A percentile compares a stretch with the other conserved stretches of the same genome.
phyloP scores from a whole-genome alignment of 1,140 invertebrate genomes.

The Nasonia giraulti region DNA sequence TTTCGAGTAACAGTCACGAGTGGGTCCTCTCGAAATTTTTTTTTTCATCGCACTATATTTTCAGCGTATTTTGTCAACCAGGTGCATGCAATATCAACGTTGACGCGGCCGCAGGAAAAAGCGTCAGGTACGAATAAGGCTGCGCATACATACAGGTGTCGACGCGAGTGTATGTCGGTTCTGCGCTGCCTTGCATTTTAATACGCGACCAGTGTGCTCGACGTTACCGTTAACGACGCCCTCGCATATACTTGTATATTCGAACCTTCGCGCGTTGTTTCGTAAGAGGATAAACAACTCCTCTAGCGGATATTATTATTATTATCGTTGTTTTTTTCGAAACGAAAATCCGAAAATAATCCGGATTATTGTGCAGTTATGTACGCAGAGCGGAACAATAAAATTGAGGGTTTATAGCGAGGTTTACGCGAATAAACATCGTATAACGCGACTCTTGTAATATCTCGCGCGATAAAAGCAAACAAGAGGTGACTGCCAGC shows the following conservation, averaged over 20 bases:
- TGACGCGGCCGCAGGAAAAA: not conserved
- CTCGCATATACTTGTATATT: not conserved
- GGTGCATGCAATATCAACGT: not conserved
- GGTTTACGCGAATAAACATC: too few relatives aligned
- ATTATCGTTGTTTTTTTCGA: too few relatives aligned
- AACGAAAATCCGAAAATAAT: too few relatives aligned
- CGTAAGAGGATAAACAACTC: not conserved
- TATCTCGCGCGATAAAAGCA: too few relatives aligned
- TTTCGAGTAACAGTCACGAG: too few relatives aligned
- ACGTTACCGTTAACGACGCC: slow-evolving; percentile 2
- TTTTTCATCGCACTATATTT: not conserved
- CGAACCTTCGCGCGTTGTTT: not conserved
- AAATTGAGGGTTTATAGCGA: too few relatives aligned
- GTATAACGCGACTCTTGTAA: too few relatives aligned
- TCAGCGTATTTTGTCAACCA: not conserved
- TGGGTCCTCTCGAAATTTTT: not conserved
- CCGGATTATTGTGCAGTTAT: too few relatives aligned
- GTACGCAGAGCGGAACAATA: too few relatives aligned
- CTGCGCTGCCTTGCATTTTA: slow-evolving; percentile 19
- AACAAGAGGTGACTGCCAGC: too few relatives aligned
- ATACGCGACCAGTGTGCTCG: not conserved
- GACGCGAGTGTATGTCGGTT: slow-evolving; percentile 14
- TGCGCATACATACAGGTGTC: slow-evolving; percentile 1
- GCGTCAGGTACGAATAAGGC: not conserved
- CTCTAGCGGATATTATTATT: too few relatives aligned